Evolutionary conservation across 2,113 vertebrate genomes (phyloP).

Genomic region (Gallinago media): DNA sequence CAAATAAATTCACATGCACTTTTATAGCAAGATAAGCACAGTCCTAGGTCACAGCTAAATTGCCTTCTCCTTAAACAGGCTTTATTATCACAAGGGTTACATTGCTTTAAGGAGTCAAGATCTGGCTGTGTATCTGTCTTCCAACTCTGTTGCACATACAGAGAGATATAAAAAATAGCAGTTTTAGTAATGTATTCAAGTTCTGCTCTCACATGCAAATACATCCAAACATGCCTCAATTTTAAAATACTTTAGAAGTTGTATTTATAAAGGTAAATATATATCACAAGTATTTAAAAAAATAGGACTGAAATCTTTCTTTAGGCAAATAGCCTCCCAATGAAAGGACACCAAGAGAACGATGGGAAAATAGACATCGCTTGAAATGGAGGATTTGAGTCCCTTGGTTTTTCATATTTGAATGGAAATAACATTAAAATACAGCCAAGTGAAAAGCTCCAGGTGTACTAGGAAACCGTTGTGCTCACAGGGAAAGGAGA

Average conservation of each 20-base stretch:
- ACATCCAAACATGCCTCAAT: background rate
- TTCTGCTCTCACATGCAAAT: background rate
- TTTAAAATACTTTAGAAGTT: background rate
- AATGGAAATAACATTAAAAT: background rate
- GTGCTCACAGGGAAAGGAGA: background rate
- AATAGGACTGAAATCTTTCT: background rate
- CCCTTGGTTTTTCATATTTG: background rate
- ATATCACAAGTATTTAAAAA: background rate
- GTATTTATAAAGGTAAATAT: constrained; percentile 5
- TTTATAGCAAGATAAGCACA: background rate
- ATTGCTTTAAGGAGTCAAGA: background rate
- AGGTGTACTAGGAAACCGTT: background rate
- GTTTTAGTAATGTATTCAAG: background rate
- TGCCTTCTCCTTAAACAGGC: background rate
- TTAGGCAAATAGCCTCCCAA: background rate
- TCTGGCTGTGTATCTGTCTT: background rate
- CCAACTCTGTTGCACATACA: background rate
- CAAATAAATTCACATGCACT: background rate
- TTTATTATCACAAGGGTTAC: background rate
- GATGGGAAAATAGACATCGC: background rate
- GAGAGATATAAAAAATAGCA: background rate
- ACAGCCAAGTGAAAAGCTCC: background rate
- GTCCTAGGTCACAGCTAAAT: background rate
- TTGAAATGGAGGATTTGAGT: background rate
- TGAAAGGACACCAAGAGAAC: background rate